Evolutionary conservation across 2,888 invertebrate genomes (phyloP).

Genomic region (Brassicogethes aeneus): DNA sequence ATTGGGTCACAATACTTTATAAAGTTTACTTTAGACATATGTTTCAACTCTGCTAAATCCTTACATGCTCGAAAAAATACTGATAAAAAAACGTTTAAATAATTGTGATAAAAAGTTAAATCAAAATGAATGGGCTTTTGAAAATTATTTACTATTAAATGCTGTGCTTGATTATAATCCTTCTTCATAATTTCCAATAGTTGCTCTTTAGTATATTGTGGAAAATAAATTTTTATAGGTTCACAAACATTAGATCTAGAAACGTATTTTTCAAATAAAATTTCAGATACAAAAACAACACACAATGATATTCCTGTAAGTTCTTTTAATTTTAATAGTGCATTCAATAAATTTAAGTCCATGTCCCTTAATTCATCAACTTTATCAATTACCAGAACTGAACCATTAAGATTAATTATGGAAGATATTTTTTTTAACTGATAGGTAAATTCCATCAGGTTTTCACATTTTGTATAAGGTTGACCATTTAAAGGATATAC

Average conservation of each 20-base stretch:
- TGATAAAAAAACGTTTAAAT: conserved; percentile 72
- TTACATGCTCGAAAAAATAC: conserved; percentile 79
- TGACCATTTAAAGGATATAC: conserved; percentile 37
- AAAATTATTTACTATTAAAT: conserved; percentile 21
- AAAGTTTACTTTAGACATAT: conserved; percentile 72
- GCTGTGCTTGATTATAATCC: conserved; percentile 34
- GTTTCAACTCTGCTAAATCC: conserved; percentile 73
- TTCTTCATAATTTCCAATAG: conserved; percentile 42
- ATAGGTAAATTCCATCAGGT: conserved; percentile 55
- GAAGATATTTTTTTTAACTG: conserved; percentile 28
- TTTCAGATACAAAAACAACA: conserved; percentile 66
- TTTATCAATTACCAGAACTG: conserved; percentile 68
- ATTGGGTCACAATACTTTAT: conserved; percentile 73
- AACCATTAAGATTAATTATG: conserved; percentile 40
- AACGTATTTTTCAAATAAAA: conserved; percentile 74
- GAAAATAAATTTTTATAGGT: conserved; percentile 65
- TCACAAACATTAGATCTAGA: conserved; percentile 60
- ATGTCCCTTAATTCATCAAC: conserved; percentile 70
- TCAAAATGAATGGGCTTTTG: conserved; percentile 24
- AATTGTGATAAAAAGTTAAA: conserved; percentile 61
- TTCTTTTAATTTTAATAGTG: conserved; percentile 65
- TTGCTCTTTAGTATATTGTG: conserved; percentile 73
- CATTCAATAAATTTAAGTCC: conserved; percentile 64
- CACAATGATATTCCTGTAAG: conserved; percentile 62
- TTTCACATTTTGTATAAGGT: conserved; percentile 52